Conservation (phyloP, 2,888 invertebrate genomes). For the Pristionchus exspectatus region DNA sequence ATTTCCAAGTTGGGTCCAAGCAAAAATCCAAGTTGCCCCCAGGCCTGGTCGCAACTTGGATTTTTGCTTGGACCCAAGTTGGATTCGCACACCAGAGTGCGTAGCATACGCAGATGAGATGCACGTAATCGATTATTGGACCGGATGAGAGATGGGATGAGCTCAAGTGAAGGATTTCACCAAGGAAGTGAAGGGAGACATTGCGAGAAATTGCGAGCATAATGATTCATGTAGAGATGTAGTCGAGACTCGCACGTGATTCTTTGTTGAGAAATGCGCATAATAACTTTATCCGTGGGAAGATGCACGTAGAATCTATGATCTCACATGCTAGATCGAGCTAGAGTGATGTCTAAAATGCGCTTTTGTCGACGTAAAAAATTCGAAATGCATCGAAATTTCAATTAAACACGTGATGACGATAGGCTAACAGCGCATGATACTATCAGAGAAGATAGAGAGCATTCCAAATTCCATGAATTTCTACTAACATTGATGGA, state of each 20-base stretch:
- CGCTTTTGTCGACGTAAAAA: background rate
- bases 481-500: background rate
- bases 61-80: too few species aligned
- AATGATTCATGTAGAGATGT: background rate
- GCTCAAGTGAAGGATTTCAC: background rate
- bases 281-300: too few species aligned
- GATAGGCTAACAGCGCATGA: background rate
- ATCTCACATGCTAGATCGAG: too few species aligned
- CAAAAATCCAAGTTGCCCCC: too few species aligned
- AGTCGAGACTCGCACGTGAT: background rate
- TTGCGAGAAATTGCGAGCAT: background rate
- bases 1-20: too few species aligned
- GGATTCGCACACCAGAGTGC: too few species aligned
- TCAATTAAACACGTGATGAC: background rate
- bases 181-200: background rate
- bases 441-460: background rate
- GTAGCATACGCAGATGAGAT: background rate
- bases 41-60: too few species aligned
- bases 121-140: background rate
- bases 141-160: conserved; percentile 5
- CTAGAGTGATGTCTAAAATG: background rate
- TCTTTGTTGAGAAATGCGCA: background rate
- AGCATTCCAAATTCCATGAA: background rate
- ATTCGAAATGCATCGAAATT: background rate
- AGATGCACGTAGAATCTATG: too few species aligned